Base-by-base conservation (phyloP, 2,113 vertebrate species). In the Dipodomys stephensi region DNA sequence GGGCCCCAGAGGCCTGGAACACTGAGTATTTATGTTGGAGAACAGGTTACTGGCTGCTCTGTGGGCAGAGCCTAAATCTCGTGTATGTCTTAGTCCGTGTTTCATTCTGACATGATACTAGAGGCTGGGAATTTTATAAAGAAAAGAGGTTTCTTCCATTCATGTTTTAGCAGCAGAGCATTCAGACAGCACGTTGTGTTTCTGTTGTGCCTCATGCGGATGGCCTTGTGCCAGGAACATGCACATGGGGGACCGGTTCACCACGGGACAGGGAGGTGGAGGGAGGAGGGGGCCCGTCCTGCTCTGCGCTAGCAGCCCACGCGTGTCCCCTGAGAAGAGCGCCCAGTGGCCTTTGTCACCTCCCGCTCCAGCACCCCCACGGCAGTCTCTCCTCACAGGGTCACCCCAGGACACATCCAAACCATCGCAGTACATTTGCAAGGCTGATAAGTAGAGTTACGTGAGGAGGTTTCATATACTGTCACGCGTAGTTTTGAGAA, bases 381-480 rank as follows among this genome's bases (percentile, higher is more conserved):
- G 7, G 44, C 68, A 4, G 35, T 39, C 35, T 39, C 35, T 39
- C 35, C 35, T 39, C 35, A 39, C 35, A 39, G 39, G 39, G 39
- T 19, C 28, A 49, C 35, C 53, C 23, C 18, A 72, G 71, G 35
- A 74, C 83, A 77, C n/a, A 62, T 2, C 30, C 30, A 28, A 16
- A 80, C 4, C 53, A 53, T 44, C 13, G 65, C 10, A 22, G 4
- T 4, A 8, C 0, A 8, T 87, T 72, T 94, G 22, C n/a, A 68
- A 60, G 6, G 65, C 12, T 89, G 82, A 53, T 71, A 49, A 49
- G 4, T 72, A n/a, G 35, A 81, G 35, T 87, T 94, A 76, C 87
- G 79, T 77, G 49, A 65, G 81, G 30, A 83, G 74, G 16, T 85
- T 69, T 95, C 94, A 46, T 64, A 96, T 76, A 28, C 65, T 62